A percentile compares a stretch with the other conserved stretches of the same genome.
These are phyloP conservation scores for Gandaritis pyraliata DNA, from an alignment of 2,888 invertebrate genomes.

Conservation along the genomic window DNA sequence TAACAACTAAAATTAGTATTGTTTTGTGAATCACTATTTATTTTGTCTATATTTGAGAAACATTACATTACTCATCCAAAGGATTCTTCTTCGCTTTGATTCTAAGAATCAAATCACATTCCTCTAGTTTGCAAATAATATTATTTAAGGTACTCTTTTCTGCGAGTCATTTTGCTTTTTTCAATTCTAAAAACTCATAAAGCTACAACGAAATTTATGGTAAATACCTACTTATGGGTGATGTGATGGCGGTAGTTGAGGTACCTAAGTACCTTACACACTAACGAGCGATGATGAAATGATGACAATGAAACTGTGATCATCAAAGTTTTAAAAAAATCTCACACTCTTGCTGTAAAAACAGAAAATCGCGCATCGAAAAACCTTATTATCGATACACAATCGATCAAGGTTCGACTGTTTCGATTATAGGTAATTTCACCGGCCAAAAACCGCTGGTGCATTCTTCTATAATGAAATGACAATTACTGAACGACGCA, in stretches of 20 bases:
- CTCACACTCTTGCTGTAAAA: slow-evolving; percentile 22
- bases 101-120: not conserved
- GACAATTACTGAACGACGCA: slow-evolving; percentile 68
- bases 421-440: slow-evolving; percentile 79
- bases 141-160: too few species aligned
- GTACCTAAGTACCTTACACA: too few species aligned
- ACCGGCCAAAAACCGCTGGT: slow-evolving; percentile 69
- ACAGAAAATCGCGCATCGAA: slow-evolving; percentile 15
- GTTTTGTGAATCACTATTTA: not conserved
- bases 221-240: too few species aligned
- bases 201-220: too few species aligned
- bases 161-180: too few species aligned
- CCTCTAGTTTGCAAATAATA: not conserved
- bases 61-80: not conserved
- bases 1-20: not conserved
- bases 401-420: slow-evolving; percentile 71
- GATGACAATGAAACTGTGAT: slow-evolving; percentile 12
- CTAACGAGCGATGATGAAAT: not conserved
- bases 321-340: slow-evolving; percentile 20
- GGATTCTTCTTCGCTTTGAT: not conserved
- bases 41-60: not conserved
- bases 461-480: slow-evolving; percentile 82
- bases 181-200: not conserved
- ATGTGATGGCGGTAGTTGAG: too few species aligned
- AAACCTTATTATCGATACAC: slow-evolving; percentile 38